Evolutionary conservation across 2,888 invertebrate species (phyloP), one percentile per base, ranked within the genome.

Genomic region (Drosophila phalerata): DNA sequence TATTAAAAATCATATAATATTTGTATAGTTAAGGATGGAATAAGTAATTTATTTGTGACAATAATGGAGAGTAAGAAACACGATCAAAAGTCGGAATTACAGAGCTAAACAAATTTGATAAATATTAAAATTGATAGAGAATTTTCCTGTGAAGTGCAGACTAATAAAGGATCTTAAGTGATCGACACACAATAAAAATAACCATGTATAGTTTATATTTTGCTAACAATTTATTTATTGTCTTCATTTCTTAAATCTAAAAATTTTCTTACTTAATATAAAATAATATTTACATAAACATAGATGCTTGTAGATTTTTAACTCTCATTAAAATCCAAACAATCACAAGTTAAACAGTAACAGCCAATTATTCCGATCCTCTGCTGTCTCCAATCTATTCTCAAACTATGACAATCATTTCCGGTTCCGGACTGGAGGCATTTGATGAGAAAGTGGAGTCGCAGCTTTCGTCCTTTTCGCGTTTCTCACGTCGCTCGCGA

Each of bases 401-500:
- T 79, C 60, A 89, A 22, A 69, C 79, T 22, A 87, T 55, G 19
- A 75, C 63, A 15, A 85, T 32, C 52, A 75, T 77, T 22, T 91
- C 89, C 45, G 89, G 90, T 69, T 92, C 92, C 1, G 92, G 92
- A 67, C 91, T 91, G 40, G 92, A 92, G n/a, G 91, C 83, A 74
- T 87, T 90, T 3, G 92, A 92, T 3, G 92, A 92, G 65, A 91
- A 79, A 32, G 91, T 92, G 11, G 92, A 92, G 69, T 92, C 92
- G 43, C 87, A 92, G 68, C 78, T 85, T 51, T 91, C 90, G 28
- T 91, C 89, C 52, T 80, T 81, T 77, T 92, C 92, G 0, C 92
- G 91, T 83, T 94, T 94, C 91, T 96, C 96, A 78, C 96, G 93
- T 75, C 96, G 93, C 85, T 96, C 96, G 34, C 96, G 93, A 0